These are phyloP conservation scores for Gymnoscopelus microlampas DNA, from an alignment of 2,797 vertebrate genomes.

Conservation along the genomic window DNA sequence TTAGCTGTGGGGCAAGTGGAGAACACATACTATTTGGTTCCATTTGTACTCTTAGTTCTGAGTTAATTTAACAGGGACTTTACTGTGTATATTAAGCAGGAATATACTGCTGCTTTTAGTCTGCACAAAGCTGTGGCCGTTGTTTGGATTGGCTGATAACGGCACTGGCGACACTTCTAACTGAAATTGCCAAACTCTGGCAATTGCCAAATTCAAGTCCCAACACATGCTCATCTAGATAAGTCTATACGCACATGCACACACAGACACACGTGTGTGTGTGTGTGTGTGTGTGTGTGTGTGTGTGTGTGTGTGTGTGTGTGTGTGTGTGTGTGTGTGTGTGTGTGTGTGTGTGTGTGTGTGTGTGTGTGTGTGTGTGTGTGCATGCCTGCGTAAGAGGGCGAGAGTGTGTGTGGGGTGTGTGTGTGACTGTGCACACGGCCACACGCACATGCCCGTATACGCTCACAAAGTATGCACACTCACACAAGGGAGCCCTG, in stretches of 20 bases:
- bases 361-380: too few species aligned
- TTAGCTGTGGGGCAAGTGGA: too few species aligned
- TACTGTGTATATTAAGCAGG: too few species aligned
- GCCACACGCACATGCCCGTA: too few species aligned
- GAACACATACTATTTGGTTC: too few species aligned
- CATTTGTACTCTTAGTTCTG: too few species aligned
- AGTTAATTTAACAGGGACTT: too few species aligned
- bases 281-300: background rate
- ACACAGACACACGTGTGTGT: background rate
- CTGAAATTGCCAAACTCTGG: conserved; percentile 39
- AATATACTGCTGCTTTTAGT: conserved; percentile 8
- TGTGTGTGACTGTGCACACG: too few species aligned
- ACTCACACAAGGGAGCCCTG: conserved; percentile 25
- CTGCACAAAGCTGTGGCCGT: conserved; percentile 25
- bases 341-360: background rate
- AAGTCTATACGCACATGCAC: background rate
- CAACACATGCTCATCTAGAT: conserved; percentile 17
- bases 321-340: too few species aligned
- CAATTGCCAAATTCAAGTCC: conserved; percentile 22
- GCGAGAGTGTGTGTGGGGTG: too few species aligned
- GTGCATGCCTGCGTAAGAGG: background rate
- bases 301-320: too few species aligned
- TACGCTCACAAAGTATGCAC: background rate
- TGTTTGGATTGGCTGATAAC: conserved; percentile 38
- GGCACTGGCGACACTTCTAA: conserved; percentile 33